These are phyloP conservation scores for Agonum fuliginosum DNA, from an alignment of 2,888 invertebrate genomes.

Conservation along the genomic window DNA sequence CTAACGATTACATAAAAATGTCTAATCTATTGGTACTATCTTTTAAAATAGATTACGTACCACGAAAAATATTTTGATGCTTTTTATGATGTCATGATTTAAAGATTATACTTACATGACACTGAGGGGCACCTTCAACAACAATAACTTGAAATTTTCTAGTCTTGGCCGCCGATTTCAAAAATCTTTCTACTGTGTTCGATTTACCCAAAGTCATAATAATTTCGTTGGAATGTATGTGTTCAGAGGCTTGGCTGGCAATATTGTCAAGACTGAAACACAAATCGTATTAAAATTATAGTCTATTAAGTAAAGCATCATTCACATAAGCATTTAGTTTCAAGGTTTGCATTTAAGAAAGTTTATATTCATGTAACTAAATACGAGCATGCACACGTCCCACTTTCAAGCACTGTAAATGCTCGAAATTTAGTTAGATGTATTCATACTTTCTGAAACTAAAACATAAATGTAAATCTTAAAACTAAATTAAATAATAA, in stretches of 20 bases:
- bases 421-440: too few relatives aligned
- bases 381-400: too few relatives aligned
- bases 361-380: too few relatives aligned
- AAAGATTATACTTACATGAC: slow-evolving; percentile 67
- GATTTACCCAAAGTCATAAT: slow-evolving; percentile 90
- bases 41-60: not conserved
- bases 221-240: slow-evolving; percentile 93
- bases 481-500: too few relatives aligned
- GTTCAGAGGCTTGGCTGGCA: slow-evolving; percentile 88
- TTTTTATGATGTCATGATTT: not conserved
- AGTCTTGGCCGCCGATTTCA: slow-evolving; percentile 86
- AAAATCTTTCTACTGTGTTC: slow-evolving; percentile 87
- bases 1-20: too few relatives aligned
- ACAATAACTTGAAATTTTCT: slow-evolving; percentile 90
- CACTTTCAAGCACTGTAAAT: too few relatives aligned
- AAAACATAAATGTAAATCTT: too few relatives aligned
- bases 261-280: slow-evolving; percentile 87
- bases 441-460: too few relatives aligned
- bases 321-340: too few relatives aligned
- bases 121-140: slow-evolving; percentile 82
- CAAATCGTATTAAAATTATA: too few relatives aligned
- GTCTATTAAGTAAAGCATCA: too few relatives aligned
- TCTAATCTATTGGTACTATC: not conserved
- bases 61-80: not conserved
- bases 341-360: too few relatives aligned